Conservation (phyloP, 2,113 vertebrate species). For the Microtus oregoni region DNA sequence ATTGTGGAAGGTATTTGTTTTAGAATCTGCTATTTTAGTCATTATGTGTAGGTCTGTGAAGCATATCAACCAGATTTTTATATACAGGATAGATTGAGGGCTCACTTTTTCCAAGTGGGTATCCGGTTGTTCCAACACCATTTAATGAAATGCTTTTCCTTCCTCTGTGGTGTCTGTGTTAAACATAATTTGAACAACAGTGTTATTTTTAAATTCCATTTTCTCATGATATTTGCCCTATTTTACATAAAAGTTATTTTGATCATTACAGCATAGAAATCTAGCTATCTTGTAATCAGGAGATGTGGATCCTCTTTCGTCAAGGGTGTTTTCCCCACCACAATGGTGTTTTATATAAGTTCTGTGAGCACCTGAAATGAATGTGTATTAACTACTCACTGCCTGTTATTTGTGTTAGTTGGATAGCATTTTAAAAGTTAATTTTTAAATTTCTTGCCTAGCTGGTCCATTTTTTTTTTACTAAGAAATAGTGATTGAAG, state of each 20-base stretch:
- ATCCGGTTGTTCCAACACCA: neutral
- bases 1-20: neutral
- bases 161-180: neutral
- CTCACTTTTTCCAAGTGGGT: neutral
- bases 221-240: neutral
- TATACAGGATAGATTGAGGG: neutral
- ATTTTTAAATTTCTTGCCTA: neutral
- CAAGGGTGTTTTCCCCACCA: neutral
- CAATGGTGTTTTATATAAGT: neutral
- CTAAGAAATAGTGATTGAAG: neutral
- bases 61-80: neutral
- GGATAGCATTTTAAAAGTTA: neutral
- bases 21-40: neutral
- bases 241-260: neutral
- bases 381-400: neutral
- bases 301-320: neutral
- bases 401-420: neutral
- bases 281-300: neutral
- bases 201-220: neutral
- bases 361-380: neutral
- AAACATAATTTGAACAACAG: neutral
- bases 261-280: neutral
- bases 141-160: neutral
- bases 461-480: neutral
- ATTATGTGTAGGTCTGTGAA: neutral